A percentile compares a stretch with the other conserved stretches of the same genome.
Evolutionary conservation across 1,140 invertebrate genomes (phyloP).

Genomic region (Liolophura sinensis): DNA sequence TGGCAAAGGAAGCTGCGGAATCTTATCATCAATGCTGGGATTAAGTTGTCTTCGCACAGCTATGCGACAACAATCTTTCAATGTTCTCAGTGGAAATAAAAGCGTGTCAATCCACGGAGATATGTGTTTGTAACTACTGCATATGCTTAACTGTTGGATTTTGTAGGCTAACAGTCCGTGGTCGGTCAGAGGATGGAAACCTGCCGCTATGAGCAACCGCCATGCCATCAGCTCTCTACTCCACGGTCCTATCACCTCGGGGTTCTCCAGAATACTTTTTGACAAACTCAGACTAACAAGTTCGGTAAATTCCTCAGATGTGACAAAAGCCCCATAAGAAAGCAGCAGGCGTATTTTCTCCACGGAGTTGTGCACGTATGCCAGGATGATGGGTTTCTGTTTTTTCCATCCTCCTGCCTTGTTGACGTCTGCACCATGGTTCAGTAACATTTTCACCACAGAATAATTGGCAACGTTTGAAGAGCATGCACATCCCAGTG

Average conservation of each 20-base stretch:
- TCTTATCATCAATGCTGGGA: conserved; percentile 31
- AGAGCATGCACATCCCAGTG: conserved; percentile 44
- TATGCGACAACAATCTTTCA: conserved; percentile 41
- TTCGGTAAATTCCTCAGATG: conserved; percentile 46
- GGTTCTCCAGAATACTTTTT: conserved; percentile 49
- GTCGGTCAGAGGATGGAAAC: conserved; percentile 34
- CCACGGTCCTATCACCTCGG: conserved; percentile 40
- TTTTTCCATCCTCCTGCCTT: conserved; percentile 46
- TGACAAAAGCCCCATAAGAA: conserved; percentile 44
- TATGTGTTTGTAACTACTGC: conserved; percentile 47
- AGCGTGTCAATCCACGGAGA: conserved; percentile 38
- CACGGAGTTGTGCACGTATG: conserved; percentile 50
- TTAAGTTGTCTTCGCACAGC: conserved; percentile 29
- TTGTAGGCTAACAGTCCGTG: conserved; percentile 32
- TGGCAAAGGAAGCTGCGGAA: conserved; percentile 36
- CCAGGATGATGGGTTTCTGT: conserved; percentile 48
- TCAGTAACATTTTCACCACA: conserved; percentile 41
- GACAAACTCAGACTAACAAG: conserved; percentile 45
- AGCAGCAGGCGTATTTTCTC: conserved; percentile 47
- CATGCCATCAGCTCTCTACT: conserved; percentile 46
- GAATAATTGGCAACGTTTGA: conserved; percentile 30
- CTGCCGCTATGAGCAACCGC: conserved; percentile 42
- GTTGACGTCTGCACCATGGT: conserved; percentile 46
- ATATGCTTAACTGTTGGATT: conserved; percentile 40
- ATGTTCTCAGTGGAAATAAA: conserved; percentile 36